These are phyloP conservation scores for Chaetodon trifascialis DNA, from an alignment of 2,113 vertebrate genomes.

Conservation along the genomic window DNA sequence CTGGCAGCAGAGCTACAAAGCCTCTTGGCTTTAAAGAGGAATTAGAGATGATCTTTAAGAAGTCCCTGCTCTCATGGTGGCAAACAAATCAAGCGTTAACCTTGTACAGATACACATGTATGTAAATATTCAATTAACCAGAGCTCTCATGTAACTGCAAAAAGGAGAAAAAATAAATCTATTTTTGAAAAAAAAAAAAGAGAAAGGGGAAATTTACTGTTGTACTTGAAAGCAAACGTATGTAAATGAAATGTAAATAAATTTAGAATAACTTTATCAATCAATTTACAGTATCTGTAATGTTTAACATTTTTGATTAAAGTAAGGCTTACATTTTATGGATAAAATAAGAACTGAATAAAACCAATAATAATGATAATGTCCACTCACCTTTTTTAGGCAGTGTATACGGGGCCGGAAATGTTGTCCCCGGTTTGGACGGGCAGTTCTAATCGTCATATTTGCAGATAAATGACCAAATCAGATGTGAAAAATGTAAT, in stretches of 20 bases:
- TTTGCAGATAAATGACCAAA: constrained; percentile 27
- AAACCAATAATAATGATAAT: neutral
- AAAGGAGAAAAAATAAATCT: neutral
- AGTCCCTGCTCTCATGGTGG: constrained; percentile 12
- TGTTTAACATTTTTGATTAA: neutral
- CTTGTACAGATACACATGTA: neutral
- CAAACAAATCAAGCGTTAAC: constrained; percentile 7
- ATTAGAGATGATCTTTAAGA: constrained; percentile 50
- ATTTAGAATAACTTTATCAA: neutral
- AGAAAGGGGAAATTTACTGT: neutral
- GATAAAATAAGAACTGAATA: neutral
- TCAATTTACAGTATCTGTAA: neutral
- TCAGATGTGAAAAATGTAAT: neutral
- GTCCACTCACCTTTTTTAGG: constrained; percentile 90
- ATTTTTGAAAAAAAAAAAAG: neutral
- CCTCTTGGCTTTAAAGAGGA: constrained; percentile 66
- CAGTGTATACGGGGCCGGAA: constrained; percentile 91
- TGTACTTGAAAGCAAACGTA: neutral
- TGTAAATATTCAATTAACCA: neutral
- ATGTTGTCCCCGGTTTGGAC: constrained; percentile 88
- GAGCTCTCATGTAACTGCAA: neutral
- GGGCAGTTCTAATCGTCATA: constrained; percentile 91
- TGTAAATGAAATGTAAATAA: neutral
- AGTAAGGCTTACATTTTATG: too few species aligned
- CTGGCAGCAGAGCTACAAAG: constrained; percentile 16